phyloP scores from a whole-genome alignment of 2,888 invertebrate species.

The Drosophila pseudotalamancana region DNA sequence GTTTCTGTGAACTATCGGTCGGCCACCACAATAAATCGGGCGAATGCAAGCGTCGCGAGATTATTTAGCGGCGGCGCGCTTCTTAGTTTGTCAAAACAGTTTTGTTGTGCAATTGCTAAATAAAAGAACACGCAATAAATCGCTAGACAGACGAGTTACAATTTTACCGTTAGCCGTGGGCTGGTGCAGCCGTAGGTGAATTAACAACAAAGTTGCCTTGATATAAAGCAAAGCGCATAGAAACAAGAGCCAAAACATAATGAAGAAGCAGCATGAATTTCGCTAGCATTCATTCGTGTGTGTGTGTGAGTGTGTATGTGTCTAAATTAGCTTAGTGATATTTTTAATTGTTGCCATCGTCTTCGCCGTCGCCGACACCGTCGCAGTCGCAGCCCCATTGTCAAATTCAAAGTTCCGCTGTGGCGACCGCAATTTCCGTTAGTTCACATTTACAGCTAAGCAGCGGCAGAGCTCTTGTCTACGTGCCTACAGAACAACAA shows the following conservation, averaged over 20 bases:
- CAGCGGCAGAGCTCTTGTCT: slow-evolving; percentile 27
- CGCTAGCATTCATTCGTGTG: slow-evolving; percentile 12
- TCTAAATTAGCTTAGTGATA: slow-evolving; percentile 70
- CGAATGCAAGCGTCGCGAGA: slow-evolving; percentile 29
- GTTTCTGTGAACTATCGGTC: neutral
- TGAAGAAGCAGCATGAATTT: slow-evolving; percentile 41
- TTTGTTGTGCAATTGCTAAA: slow-evolving; percentile 64
- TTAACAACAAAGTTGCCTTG: slow-evolving; percentile 13
- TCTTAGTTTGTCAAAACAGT: slow-evolving; percentile 30
- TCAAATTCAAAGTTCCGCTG: slow-evolving; percentile 57
- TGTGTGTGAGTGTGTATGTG: slow-evolving; percentile 29
- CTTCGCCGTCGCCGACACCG: slow-evolving; percentile 19
- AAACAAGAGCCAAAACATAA: slow-evolving; percentile 27
- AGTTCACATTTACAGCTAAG: slow-evolving; percentile 47
- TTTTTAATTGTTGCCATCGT: slow-evolving; percentile 63
- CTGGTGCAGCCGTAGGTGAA: slow-evolving; percentile 5
- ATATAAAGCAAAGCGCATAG: slow-evolving; percentile 4
- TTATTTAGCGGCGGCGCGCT: slow-evolving; percentile 33
- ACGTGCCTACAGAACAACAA: slow-evolving; percentile 45
- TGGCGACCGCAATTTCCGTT: slow-evolving; percentile 44
- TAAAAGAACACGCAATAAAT: slow-evolving; percentile 14
- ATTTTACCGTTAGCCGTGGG: slow-evolving; percentile 11
- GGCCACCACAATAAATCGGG: slow-evolving; percentile 24
- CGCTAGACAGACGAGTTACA: neutral
- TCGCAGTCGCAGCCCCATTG: slow-evolving; percentile 29